Evolutionary conservation across 2,888 invertebrate species (phyloP).

Genomic region (Caenorhabditis parvicauda): DNA sequence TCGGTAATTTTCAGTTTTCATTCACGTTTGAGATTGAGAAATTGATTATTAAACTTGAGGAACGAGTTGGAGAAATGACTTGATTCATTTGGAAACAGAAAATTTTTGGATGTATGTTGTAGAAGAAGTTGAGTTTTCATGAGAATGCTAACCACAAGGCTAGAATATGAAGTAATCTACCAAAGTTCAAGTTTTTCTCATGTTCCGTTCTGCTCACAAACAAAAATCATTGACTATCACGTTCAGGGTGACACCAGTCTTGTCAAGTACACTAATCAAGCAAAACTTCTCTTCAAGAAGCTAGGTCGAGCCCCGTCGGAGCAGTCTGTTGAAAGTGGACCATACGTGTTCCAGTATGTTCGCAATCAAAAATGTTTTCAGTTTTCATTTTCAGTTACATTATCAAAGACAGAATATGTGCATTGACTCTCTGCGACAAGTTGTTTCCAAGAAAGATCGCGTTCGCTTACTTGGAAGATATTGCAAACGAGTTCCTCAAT

Average conservation of each 20-base stretch:
- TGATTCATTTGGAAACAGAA: neutral
- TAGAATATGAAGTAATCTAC: no score
- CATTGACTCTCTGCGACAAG: conserved; percentile 55
- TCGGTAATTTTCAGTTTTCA: conserved; percentile 83
- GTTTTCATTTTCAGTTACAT: conserved; percentile 46
- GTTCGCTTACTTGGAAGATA: conserved; percentile 34
- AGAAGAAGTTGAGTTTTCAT: no score
- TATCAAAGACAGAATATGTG: conserved; percentile 55
- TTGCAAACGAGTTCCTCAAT: conserved; percentile 50
- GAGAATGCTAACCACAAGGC: no score
- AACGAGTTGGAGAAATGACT: conserved; percentile 3
- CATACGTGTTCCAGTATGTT: conserved; percentile 94
- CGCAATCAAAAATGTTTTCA: neutral
- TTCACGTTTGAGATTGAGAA: no score
- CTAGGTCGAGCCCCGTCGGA: conserved; percentile 84
- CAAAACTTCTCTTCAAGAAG: conserved; percentile 94
- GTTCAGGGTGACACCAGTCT: conserved; percentile 85
- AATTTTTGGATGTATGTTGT: no score
- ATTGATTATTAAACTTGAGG: no score
- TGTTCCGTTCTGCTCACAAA: no score
- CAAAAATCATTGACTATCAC: no score
- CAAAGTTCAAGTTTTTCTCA: no score
- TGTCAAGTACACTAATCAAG: conserved; percentile 97
- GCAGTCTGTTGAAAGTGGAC: conserved; percentile 94
- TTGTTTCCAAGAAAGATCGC: conserved; percentile 52